These are phyloP conservation scores for Hippopotamyrus pictus DNA, from an alignment of 2,797 vertebrate species.

Conservation along the genomic window DNA sequence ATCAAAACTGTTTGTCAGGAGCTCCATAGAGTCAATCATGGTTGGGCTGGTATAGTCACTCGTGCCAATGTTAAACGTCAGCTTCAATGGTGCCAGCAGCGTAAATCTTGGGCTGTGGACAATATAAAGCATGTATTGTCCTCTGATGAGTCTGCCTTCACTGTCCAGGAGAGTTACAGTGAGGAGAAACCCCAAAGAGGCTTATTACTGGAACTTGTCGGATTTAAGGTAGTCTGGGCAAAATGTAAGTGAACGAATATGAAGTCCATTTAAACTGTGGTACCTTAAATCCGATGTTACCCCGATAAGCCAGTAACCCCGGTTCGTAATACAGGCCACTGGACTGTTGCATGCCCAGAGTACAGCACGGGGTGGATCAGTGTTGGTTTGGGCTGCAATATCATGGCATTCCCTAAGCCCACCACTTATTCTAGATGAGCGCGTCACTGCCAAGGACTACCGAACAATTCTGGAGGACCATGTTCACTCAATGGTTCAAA, in stretches of 20 bases:
- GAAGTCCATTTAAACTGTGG: no score
- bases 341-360: not conserved
- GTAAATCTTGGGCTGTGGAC: not conserved
- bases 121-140: not conserved
- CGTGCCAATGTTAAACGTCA: not conserved
- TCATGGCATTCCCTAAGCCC: not conserved
- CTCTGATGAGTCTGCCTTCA: not conserved
- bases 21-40: not conserved
- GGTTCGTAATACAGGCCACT: no score
- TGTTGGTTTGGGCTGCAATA: not conserved
- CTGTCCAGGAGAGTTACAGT: not conserved
- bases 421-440: not conserved
- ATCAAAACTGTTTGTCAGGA: not conserved
- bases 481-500: not conserved
- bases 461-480: not conserved
- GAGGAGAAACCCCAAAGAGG: not conserved
- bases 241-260: no score
- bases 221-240: no score
- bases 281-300: no score
- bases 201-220: not conserved
- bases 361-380: not conserved
- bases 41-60: not conserved
- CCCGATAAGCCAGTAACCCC: no score
- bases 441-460: not conserved
- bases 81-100: not conserved